A percentile compares a stretch with the other conserved stretches of the same genome.
These are phyloP conservation scores for Bradypodion pumilum DNA, from an alignment of 2,797 vertebrate species.

Conservation along the genomic window DNA sequence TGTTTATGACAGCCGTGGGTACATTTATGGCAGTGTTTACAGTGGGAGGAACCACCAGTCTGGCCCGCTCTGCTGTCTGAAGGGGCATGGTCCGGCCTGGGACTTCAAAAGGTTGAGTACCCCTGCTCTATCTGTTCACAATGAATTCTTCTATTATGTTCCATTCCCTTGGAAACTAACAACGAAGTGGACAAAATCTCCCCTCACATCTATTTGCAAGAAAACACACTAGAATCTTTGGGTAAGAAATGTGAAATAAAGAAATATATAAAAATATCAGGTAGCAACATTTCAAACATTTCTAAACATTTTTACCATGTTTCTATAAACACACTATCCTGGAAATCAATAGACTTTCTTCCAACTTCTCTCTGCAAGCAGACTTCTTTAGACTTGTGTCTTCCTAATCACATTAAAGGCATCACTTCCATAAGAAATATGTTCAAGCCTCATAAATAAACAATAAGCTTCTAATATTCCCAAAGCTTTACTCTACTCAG, in stretches of 20 bases:
- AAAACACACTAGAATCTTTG: not conserved
- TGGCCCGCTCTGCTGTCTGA: too few relatives aligned
- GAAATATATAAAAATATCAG: not conserved
- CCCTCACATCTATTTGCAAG: not conserved
- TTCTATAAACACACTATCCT: not conserved
- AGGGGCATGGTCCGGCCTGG: too few relatives aligned
- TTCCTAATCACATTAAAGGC: conserved; percentile 18
- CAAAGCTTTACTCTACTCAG: conserved; percentile 19
- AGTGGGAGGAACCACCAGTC: too few relatives aligned
- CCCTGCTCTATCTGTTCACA: too few relatives aligned
- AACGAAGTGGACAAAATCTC: not conserved
- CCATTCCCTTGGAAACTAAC: not conserved
- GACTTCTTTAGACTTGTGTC: not conserved
- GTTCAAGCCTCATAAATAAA: conserved; percentile 5
- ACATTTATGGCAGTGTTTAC: too few relatives aligned
- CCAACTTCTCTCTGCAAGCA: not conserved
- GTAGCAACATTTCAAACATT: not conserved
- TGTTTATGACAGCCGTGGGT: too few relatives aligned
- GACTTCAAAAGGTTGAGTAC: too few relatives aligned
- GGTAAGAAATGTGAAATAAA: not conserved
- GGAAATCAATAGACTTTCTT: not conserved
- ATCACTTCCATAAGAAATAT: not conserved
- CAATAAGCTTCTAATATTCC: conserved; percentile 2
- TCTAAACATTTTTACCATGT: not conserved
- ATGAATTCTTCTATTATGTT: not conserved